Evolutionary conservation across 2,113 vertebrate genomes (phyloP).

Genomic region (Tretioscincus oriximinensis): DNA sequence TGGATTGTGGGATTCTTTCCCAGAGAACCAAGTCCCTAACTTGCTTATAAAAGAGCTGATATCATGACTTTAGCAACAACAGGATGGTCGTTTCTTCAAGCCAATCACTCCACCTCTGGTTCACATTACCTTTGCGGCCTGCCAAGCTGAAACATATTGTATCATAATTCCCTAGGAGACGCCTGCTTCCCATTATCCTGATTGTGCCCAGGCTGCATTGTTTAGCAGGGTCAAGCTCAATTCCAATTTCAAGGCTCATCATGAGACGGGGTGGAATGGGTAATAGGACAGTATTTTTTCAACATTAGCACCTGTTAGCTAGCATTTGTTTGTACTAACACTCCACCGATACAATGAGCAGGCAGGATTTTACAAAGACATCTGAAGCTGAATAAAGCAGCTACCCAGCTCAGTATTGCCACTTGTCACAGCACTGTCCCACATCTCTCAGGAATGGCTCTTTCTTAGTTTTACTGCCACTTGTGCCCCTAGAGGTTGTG

Average conservation of each 20-base stretch:
- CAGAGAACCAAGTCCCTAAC: slow-evolving; percentile 14
- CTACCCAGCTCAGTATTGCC: background rate
- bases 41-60: background rate
- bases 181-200: slow-evolving; percentile 3
- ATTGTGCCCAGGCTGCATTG: background rate
- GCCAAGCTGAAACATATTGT: background rate
- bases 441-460: background rate
- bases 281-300: background rate
- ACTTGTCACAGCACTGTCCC: too few species aligned
- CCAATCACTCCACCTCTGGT: background rate
- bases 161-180: background rate
- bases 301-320: background rate
- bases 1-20: slow-evolving; percentile 41
- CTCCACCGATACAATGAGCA: background rate
- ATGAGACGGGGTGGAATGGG: background rate
- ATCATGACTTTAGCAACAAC: background rate
- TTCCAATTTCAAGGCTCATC: background rate
- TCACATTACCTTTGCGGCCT: background rate
- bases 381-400: background rate
- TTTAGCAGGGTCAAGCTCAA: background rate
- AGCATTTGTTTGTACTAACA: background rate
- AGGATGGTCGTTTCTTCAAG: background rate
- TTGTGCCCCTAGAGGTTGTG: background rate
- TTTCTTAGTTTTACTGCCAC: background rate
- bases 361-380: too few species aligned